These are phyloP conservation scores for Dunckerocampus dactyliophorus DNA, from an alignment of 2,113 vertebrate species.

Conservation along the genomic window DNA sequence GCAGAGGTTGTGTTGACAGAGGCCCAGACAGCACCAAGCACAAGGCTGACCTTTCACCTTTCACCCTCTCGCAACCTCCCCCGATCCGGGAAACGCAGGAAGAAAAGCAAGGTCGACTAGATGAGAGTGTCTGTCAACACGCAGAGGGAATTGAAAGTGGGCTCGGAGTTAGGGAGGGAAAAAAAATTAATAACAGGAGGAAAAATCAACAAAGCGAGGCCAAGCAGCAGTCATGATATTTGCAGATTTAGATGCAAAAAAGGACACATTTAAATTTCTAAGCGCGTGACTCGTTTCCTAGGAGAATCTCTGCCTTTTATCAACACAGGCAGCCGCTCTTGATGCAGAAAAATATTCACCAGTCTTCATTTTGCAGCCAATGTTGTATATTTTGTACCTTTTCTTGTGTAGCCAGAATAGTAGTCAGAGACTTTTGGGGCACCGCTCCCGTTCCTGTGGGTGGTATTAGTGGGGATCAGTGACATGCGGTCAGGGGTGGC, in stretches of 20 bases:
- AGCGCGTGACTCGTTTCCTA: conserved; percentile 26
- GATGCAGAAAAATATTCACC: too few relatives aligned
- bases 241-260: conserved; percentile 11
- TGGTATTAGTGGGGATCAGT: too few relatives aligned
- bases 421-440: too few relatives aligned
- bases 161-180: conserved; percentile 23
- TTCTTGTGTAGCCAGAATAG: too few relatives aligned
- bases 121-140: conserved; percentile 67
- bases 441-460: too few relatives aligned
- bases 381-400: too few relatives aligned
- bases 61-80: conserved; percentile 30
- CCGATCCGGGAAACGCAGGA: conserved; percentile 59
- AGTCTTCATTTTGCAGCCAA: too few relatives aligned
- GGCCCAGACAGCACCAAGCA: conserved; percentile 53
- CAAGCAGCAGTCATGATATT: conserved; percentile 30
- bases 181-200: background rate
- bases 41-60: conserved; percentile 60
- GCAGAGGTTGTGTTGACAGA: conserved; percentile 70
- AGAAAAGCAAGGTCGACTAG: conserved; percentile 59
- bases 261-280: conserved; percentile 35
- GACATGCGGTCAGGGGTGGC: too few relatives aligned
- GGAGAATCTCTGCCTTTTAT: conserved; percentile 21
- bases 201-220: conserved; percentile 9
- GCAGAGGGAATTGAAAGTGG: conserved; percentile 53
- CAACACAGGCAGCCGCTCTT: too few relatives aligned